phyloP scores from a whole-genome alignment of 1,140 invertebrate genomes.

The Ctenoplectra terminalis region DNA sequence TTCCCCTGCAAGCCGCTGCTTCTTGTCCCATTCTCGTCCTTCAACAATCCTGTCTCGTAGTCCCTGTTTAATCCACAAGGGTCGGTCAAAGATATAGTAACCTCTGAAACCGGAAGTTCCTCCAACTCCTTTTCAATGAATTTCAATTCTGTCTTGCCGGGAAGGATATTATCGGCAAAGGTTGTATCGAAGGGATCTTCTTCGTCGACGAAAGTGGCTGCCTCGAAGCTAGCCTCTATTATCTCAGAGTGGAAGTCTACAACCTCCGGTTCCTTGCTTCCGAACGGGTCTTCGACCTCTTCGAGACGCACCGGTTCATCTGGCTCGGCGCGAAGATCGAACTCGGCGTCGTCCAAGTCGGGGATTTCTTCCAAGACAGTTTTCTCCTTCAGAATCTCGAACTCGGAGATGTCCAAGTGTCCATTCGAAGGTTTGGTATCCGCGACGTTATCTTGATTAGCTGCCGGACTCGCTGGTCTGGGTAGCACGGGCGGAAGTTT shows the following conservation, averaged over 20 bases:
- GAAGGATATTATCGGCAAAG: conserved; percentile 90
- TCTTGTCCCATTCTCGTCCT: conserved; percentile 11
- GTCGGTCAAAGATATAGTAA: conserved; percentile 79
- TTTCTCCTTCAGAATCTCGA: conserved; percentile 79
- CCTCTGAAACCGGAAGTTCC: conserved; percentile 76
- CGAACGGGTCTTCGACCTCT: conserved; percentile 79
- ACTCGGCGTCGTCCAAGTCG: conserved; percentile 81
- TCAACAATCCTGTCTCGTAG: conserved; percentile 77
- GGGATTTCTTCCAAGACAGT: conserved; percentile 79
- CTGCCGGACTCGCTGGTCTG: conserved; percentile 65
- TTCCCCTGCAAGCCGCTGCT: conserved; percentile 25
- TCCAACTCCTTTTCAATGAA: conserved; percentile 86
- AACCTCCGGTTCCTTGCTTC: conserved; percentile 72
- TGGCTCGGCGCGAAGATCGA: conserved; percentile 72
- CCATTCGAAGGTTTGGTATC: conserved; percentile 60
- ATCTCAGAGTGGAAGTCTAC: conserved; percentile 73
- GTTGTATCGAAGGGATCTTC: conserved; percentile 94
- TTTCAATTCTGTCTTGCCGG: conserved; percentile 86
- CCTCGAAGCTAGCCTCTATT: conserved; percentile 79
- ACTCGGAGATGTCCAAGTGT: conserved; percentile 77
- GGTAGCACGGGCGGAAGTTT: conserved; percentile 82
- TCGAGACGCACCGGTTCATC: conserved; percentile 67
- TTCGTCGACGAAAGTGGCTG: conserved; percentile 80
- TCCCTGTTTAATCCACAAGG: conserved; percentile 83
- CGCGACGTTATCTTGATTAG: conserved; percentile 36